Percentiles rank a stretch among this genome's conserved stretches.
Conservation (phyloP, 2,888 invertebrate species). For the Latheticus oryzae region DNA sequence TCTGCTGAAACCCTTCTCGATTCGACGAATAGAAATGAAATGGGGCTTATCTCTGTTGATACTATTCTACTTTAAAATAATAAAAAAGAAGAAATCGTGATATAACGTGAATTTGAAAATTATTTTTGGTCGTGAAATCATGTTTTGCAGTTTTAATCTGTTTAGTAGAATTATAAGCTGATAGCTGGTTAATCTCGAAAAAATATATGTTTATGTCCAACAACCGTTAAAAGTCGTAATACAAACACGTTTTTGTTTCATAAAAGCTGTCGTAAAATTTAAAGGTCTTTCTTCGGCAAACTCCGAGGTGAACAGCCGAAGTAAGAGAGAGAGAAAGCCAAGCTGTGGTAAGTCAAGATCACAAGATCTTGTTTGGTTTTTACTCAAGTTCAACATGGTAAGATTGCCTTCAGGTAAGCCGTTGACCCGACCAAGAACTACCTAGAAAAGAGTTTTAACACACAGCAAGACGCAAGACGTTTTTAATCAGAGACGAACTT, state of each 20-base stretch:
- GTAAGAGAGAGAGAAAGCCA: constrained; percentile 18
- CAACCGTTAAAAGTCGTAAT: constrained; percentile 19
- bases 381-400: constrained; percentile 53
- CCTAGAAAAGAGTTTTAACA: constrained; percentile 46
- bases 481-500: constrained; percentile 9
- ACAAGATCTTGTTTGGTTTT: constrained; percentile 51
- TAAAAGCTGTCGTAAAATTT: constrained; percentile 14
- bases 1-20: constrained; percentile 10
- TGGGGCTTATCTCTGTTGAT: too few relatives aligned
- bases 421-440: constrained; percentile 50
- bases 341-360: too few relatives aligned
- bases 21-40: neutral
- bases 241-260: constrained; percentile 16
- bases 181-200: too few relatives aligned
- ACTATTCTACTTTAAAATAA: neutral
- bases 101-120: too few relatives aligned
- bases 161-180: too few relatives aligned
- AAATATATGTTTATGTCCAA: too few relatives aligned
- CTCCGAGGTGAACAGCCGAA: constrained; percentile 29
- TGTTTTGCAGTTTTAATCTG: too few relatives aligned
- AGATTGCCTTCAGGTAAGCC: constrained; percentile 53
- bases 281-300: constrained; percentile 24
- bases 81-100: too few relatives aligned
- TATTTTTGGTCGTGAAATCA: too few relatives aligned
- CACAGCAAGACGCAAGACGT: constrained; percentile 10